Conservation (phyloP, 2,113 vertebrate species). For the Seriola quinqueradiata region DNA sequence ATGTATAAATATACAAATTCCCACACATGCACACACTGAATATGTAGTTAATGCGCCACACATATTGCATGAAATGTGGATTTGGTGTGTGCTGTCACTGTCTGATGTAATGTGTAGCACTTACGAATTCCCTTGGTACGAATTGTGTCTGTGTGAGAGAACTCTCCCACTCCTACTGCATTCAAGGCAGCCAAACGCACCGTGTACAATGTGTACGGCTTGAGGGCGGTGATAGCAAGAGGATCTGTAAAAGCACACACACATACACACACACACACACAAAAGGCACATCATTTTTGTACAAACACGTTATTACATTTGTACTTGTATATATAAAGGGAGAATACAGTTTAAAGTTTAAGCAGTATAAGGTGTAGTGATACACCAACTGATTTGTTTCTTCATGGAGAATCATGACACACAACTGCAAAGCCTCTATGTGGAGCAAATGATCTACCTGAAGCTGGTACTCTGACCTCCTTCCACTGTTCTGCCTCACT, state of each 20-base stretch:
- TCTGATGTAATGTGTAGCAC: constrained; percentile 39
- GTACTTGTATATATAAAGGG: too few relatives aligned
- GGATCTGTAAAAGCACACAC: constrained; percentile 51
- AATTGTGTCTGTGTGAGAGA: constrained; percentile 62
- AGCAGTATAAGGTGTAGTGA: neutral
- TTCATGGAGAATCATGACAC: neutral
- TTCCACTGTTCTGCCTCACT: constrained; percentile 58
- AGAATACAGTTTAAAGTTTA: neutral
- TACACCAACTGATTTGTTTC: neutral
- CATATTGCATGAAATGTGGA: neutral
- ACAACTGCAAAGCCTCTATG: neutral
- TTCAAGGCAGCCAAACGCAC: constrained; percentile 80
- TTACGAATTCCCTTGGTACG: constrained; percentile 77
- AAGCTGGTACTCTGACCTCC: constrained; percentile 36
- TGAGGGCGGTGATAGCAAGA: constrained; percentile 63
- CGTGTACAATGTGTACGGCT: constrained; percentile 76
- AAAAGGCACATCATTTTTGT: neutral
- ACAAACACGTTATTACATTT: neutral
- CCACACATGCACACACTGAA: neutral
- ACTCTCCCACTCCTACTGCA: constrained; percentile 71
- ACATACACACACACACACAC: constrained; percentile 8
- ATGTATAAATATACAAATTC: neutral
- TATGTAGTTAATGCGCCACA: neutral
- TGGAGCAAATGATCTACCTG: constrained; percentile 58
- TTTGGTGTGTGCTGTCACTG: neutral